Conservation (phyloP, 2,113 vertebrate genomes). For the Muscicapa adusta region DNA sequence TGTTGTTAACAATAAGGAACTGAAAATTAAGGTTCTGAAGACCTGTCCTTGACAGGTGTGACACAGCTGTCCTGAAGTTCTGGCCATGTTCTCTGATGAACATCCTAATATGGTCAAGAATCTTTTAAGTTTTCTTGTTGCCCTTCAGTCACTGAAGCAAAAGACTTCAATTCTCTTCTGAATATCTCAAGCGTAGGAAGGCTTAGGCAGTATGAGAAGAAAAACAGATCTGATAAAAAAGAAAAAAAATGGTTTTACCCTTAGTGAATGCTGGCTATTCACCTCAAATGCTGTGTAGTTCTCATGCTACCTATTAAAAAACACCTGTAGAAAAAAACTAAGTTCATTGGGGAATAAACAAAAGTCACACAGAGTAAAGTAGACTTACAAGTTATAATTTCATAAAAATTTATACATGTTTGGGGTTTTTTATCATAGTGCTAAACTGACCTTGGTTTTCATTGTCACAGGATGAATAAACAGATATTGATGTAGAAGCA, state of each 20-base stretch:
- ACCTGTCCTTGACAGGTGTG: not conserved
- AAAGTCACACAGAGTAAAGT: not conserved
- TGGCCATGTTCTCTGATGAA: not conserved
- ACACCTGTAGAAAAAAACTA: rapidly evolving
- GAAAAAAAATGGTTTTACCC: not conserved
- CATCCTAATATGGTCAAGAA: not conserved
- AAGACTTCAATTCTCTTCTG: not conserved
- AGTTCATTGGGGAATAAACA: not conserved
- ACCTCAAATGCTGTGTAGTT: not conserved
- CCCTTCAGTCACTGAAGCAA: not conserved
- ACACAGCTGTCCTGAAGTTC: not conserved
- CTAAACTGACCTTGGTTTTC: not conserved
- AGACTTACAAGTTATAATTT: not conserved
- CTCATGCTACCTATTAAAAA: not conserved
- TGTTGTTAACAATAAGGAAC: not conserved
- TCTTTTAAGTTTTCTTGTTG: not conserved
- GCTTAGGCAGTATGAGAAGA: not conserved
- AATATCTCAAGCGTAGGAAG: not conserved
- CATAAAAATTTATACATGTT: not conserved
- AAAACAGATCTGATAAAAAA: not conserved
- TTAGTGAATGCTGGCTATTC: not conserved
- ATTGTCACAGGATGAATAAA: not conserved
- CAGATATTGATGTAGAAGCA: not conserved
- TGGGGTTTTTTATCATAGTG: not conserved
- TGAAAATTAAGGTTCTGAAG: not conserved